phyloP scores from a whole-genome alignment of 2,888 invertebrate species.

The Nezara viridula region DNA sequence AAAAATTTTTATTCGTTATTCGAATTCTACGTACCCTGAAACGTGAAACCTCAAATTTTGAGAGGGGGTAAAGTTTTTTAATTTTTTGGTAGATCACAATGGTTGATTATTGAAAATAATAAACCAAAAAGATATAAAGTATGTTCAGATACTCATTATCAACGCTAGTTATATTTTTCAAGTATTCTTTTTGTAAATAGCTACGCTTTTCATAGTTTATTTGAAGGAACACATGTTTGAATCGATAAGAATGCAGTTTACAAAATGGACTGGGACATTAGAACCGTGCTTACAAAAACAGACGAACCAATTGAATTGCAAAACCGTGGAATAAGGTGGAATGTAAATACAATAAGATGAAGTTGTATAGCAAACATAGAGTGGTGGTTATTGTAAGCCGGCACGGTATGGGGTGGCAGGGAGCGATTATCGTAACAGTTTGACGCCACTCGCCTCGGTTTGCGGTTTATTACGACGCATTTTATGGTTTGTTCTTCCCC shows the following conservation, averaged over 20 bases:
- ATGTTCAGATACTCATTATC: too few relatives aligned
- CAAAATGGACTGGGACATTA: neutral
- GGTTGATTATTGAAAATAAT: too few relatives aligned
- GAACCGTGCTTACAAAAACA: neutral
- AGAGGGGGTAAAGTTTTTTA: too few relatives aligned
- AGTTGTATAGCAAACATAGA: constrained; percentile 29
- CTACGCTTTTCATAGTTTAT: neutral
- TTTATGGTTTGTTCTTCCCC: constrained; percentile 2
- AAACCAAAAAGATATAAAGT: too few relatives aligned
- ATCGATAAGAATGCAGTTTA: neutral
- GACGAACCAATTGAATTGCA: constrained; percentile 7
- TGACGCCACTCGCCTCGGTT: neutral
- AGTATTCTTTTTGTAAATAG: too few relatives aligned
- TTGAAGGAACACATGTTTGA: neutral
- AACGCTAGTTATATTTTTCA: too few relatives aligned
- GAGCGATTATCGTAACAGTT: constrained; percentile 47
- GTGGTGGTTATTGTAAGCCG: neutral
- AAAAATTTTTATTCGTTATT: too few relatives aligned
- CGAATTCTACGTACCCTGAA: too few relatives aligned
- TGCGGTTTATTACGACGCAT: constrained; percentile 4
- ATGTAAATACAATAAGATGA: constrained; percentile 48
- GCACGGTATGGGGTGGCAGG: neutral
- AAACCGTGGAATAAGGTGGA: constrained; percentile 1
- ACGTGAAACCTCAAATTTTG: too few relatives aligned
- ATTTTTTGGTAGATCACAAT: too few relatives aligned